Conservation (phyloP, 2,797 vertebrate genomes). For the Hydrophis major region DNA sequence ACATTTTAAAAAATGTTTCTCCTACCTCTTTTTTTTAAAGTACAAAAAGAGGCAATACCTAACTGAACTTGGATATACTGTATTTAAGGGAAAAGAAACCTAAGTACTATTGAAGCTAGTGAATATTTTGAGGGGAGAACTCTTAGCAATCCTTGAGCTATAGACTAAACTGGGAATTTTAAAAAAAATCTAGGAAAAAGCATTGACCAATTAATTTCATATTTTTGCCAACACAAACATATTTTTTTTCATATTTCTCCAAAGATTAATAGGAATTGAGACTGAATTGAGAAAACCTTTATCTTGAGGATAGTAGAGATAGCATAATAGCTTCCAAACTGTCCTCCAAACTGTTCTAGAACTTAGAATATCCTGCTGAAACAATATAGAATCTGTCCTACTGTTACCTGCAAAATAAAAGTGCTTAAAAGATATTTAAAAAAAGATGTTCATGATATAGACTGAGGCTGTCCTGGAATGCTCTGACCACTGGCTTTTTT, state of each 20-base stretch:
- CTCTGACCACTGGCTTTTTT: no score
- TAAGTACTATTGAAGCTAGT: neutral
- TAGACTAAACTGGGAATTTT: neutral
- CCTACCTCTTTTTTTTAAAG: no score
- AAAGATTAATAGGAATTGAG: neutral
- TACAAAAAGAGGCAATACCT: no score
- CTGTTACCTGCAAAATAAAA: neutral
- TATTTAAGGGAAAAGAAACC: neutral
- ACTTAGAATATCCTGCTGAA: neutral
- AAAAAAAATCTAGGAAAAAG: neutral
- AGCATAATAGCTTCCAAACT: neutral
- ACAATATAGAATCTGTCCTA: neutral
- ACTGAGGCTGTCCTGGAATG: neutral
- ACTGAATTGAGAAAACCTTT: neutral
- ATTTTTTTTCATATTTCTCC: neutral
- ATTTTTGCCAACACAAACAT: neutral
- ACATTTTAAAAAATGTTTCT: no score
- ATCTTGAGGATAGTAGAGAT: neutral
- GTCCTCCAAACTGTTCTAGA: neutral
- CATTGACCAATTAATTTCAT: neutral
- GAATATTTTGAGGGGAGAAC: neutral
- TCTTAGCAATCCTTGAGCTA: neutral
- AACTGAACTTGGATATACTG: neutral
- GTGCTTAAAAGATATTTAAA: neutral
- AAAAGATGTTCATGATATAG: neutral